Percentiles rank a stretch among this genome's conserved stretches.
phyloP scores from a whole-genome alignment of 2,113 vertebrate species.

The Macroglossus sobrinus region DNA sequence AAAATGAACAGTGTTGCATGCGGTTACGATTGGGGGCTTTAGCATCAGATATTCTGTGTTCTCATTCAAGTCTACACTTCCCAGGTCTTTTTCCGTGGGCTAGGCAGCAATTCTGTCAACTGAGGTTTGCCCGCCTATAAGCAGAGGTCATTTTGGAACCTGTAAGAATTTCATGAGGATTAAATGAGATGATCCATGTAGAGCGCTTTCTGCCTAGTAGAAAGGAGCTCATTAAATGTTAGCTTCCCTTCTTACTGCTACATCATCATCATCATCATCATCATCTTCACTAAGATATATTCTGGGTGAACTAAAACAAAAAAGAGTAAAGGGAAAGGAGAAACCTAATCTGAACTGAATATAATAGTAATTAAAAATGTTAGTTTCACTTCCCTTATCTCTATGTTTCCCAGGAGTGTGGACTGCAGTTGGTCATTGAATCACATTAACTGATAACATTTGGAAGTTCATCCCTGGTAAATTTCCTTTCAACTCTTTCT shows the following conservation, averaged over 20 bases:
- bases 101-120: not conserved
- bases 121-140: not conserved
- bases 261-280: not conserved
- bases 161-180: not conserved
- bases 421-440: not conserved
- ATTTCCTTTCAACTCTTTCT: not conserved
- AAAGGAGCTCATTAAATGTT: not conserved
- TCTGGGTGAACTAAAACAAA: not conserved
- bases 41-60: not conserved
- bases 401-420: not conserved
- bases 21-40: rapidly evolving
- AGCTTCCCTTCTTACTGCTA: not conserved
- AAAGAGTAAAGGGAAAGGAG: not conserved
- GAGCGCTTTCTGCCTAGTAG: not conserved
- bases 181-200: not conserved
- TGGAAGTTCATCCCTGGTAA: not conserved
- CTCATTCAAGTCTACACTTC: not conserved
- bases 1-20: rapidly evolving
- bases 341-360: not conserved
- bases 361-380: not conserved
- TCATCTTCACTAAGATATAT: not conserved
- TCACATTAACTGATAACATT: not conserved
- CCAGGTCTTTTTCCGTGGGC: not conserved
- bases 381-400: not conserved
- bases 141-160: not conserved